Conservation (phyloP, 2,888 invertebrate genomes). For the Abrostola tripartita region DNA sequence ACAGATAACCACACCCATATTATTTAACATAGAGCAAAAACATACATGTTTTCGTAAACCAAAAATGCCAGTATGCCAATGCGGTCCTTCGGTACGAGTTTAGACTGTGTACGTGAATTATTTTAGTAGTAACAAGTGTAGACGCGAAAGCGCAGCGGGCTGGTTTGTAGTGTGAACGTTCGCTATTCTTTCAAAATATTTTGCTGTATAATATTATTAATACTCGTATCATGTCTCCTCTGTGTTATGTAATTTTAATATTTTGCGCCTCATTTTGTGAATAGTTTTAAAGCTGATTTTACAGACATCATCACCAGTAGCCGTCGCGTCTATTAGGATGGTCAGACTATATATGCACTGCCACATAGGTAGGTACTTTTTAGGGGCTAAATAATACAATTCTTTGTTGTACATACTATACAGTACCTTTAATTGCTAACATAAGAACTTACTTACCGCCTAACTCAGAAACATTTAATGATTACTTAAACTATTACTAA, state of each 20-base stretch:
- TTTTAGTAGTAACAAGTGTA: slow-evolving; percentile 41
- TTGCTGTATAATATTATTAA: slow-evolving; percentile 42
- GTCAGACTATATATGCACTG: no score
- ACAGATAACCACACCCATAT: slow-evolving; percentile 77
- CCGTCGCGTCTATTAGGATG: neutral
- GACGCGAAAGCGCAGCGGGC: slow-evolving; percentile 42
- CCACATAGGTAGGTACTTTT: no score
- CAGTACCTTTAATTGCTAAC: no score
- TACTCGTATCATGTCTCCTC: slow-evolving; percentile 19
- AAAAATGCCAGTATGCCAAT: slow-evolving; percentile 30
- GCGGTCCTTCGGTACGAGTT: neutral
- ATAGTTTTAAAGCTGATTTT: slow-evolving; percentile 5
- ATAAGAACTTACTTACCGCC: no score
- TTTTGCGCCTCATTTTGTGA: slow-evolving; percentile 11
- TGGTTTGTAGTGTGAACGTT: slow-evolving; percentile 31
- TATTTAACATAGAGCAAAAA: slow-evolving; percentile 66
- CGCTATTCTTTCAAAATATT: slow-evolving; percentile 41
- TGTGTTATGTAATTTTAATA: slow-evolving; percentile 30
- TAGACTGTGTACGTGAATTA: slow-evolving; percentile 54
- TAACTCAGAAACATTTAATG: no score
- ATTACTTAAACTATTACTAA: no score
- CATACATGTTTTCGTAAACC: slow-evolving; percentile 8
- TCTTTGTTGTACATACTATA: no score
- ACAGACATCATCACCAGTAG: neutral
- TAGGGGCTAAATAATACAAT: neutral